Evolutionary conservation across 2,888 invertebrate genomes (phyloP).

Genomic region (Acrobeloides nanus): DNA sequence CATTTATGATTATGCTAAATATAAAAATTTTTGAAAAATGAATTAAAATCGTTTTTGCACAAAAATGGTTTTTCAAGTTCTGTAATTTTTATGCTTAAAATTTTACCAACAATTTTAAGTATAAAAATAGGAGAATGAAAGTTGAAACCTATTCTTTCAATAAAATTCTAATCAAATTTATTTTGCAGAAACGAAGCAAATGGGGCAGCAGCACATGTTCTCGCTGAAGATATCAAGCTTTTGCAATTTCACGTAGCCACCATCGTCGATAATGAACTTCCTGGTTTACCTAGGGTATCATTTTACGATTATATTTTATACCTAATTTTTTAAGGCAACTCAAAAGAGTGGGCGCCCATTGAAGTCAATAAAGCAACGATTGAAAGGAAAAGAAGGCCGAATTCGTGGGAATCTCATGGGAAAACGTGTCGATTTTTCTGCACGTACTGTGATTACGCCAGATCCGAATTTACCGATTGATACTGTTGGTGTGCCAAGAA

Average conservation of each 20-base stretch:
- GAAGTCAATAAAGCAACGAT: constrained; percentile 88
- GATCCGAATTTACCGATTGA: constrained; percentile 65
- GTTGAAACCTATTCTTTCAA: no score
- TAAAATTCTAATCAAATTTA: no score
- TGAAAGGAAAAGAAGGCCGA: constrained; percentile 95
- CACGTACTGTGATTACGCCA: constrained; percentile 76
- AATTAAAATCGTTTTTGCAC: no score
- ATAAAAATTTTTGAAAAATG: no score
- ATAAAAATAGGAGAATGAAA: no score
- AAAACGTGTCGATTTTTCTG: constrained; percentile 96
- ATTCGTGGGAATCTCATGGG: constrained; percentile 99
- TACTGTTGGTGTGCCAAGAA: constrained; percentile 93
- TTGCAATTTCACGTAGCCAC: constrained; percentile 97
- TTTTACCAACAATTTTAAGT: no score
- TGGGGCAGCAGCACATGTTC: constrained; percentile 93
- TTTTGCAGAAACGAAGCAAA: constrained; percentile 76
- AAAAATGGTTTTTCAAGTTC: no score
- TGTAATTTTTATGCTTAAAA: no score
- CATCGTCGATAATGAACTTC: constrained; percentile 95
- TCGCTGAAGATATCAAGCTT: constrained; percentile 92
- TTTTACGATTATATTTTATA: not conserved
- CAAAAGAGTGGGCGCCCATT: constrained; percentile 97
- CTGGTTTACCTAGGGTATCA: constrained; percentile 71
- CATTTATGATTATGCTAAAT: no score
- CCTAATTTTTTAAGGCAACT: constrained; percentile 65